phyloP scores from a whole-genome alignment of 2,888 invertebrate genomes.

The Nemotelus pantherinus region DNA sequence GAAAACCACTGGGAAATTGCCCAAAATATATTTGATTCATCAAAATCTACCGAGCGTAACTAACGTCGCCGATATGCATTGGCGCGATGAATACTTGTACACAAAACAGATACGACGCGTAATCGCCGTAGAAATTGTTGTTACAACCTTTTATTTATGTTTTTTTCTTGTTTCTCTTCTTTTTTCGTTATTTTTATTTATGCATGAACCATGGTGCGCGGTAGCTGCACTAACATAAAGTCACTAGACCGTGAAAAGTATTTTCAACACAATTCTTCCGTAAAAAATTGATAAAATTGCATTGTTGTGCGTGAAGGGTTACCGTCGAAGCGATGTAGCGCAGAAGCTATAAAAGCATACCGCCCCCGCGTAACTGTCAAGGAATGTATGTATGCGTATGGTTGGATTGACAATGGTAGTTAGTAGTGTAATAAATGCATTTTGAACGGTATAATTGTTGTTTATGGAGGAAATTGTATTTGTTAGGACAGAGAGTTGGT shows the following conservation, averaged over 20 bases:
- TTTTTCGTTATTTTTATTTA: constrained; percentile 4
- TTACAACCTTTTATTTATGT: constrained; percentile 7
- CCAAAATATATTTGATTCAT: constrained; percentile 11
- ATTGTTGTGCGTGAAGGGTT: background rate
- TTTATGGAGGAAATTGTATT: background rate
- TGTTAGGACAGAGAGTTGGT: too few species aligned
- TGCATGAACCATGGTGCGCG: background rate
- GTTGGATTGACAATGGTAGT: background rate
- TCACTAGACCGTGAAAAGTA: constrained; percentile 29
- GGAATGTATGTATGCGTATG: background rate
- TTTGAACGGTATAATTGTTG: background rate
- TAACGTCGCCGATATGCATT: constrained; percentile 2
- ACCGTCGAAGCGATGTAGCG: background rate
- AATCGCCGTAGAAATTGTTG: constrained; percentile 15
- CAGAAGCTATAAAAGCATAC: background rate
- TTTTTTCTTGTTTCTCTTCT: constrained; percentile 3
- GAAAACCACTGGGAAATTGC: background rate
- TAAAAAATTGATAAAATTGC: constrained; percentile 17
- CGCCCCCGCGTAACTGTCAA: background rate
- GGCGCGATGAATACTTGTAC: background rate
- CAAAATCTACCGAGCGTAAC: constrained; percentile 5
- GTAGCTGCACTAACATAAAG: background rate
- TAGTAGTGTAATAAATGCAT: constrained; percentile 5
- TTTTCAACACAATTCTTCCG: constrained; percentile 22
- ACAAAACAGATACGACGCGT: background rate